Percentiles rank a stretch among this genome's conserved stretches.
Evolutionary conservation across 1,140 invertebrate genomes (phyloP).

Genomic region (Trichonephila clavata): DNA sequence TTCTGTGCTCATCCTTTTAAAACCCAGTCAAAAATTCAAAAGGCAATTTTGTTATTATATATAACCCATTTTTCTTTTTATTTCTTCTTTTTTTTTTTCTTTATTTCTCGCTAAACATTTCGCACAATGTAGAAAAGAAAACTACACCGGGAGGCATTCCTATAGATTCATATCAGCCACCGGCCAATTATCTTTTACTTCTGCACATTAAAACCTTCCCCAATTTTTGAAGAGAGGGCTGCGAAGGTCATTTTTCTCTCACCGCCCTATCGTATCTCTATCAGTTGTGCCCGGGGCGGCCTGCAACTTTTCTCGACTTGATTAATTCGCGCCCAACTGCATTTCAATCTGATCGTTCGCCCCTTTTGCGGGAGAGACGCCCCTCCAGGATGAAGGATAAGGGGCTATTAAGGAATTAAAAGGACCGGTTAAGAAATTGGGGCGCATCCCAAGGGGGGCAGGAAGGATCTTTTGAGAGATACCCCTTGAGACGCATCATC

Average conservation of each 20-base stretch:
- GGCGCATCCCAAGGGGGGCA: neutral
- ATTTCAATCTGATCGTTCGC: neutral
- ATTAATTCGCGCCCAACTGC: conserved; percentile 11
- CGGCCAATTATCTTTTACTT: neutral
- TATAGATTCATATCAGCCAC: neutral
- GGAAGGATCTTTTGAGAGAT: neutral
- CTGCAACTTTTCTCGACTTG: neutral
- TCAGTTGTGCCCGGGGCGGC: neutral
- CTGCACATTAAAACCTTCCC: neutral
- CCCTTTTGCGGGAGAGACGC: neutral
- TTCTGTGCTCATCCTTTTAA: too few species aligned
- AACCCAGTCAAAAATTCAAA: too few species aligned
- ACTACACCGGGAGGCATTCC: neutral
- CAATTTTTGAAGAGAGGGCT: neutral
- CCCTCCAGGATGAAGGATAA: conserved; percentile 15
- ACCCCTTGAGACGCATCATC: neutral
- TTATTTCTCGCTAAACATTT: too few species aligned
- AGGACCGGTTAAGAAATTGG: neutral
- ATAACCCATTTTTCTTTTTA: too few species aligned
- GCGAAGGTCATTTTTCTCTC: neutral
- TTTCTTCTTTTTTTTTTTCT: too few species aligned
- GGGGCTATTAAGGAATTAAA: conserved; percentile 18
- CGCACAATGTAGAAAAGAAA: too few species aligned
- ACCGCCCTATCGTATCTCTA: neutral
- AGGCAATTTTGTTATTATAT: too few species aligned